Conservation (phyloP, 2,888 invertebrate genomes). For the Drosophila peninsularis region DNA sequence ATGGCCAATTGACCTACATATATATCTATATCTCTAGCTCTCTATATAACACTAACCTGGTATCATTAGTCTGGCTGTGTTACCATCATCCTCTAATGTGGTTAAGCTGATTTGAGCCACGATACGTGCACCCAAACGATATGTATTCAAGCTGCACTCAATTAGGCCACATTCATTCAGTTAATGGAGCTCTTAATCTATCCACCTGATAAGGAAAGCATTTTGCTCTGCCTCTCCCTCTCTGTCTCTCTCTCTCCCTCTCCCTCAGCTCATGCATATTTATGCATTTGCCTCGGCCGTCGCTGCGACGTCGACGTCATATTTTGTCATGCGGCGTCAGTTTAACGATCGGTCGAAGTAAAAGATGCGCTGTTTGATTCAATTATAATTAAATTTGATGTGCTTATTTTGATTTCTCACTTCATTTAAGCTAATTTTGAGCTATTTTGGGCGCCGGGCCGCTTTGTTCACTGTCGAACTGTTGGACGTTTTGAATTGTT, state of each 20-base stretch:
- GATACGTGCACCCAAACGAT: neutral
- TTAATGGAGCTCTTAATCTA: slow-evolving; percentile 1
- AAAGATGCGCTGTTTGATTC: slow-evolving; percentile 52
- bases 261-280: neutral
- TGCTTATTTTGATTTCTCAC: slow-evolving; percentile 78
- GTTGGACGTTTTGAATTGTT: slow-evolving; percentile 42
- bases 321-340: slow-evolving; percentile 71
- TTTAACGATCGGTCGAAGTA: slow-evolving; percentile 65
- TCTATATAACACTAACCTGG: neutral
- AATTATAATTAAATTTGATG: slow-evolving; percentile 72
- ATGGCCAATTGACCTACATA: neutral
- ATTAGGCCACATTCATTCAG: slow-evolving; percentile 4
- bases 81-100: neutral
- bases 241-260: neutral
- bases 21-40: no score
- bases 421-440: slow-evolving; percentile 77
- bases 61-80: neutral
- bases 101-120: neutral
- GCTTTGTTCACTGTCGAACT: slow-evolving; percentile 51
- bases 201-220: neutral
- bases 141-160: neutral
- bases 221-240: neutral
- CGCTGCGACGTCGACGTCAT: slow-evolving; percentile 2
- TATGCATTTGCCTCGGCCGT: neutral
- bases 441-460: slow-evolving; percentile 53